Evolutionary conservation across 2,888 invertebrate genomes (phyloP), one percentile per base, ranked within the genome.

Genomic region (Drosophila basisetae): DNA sequence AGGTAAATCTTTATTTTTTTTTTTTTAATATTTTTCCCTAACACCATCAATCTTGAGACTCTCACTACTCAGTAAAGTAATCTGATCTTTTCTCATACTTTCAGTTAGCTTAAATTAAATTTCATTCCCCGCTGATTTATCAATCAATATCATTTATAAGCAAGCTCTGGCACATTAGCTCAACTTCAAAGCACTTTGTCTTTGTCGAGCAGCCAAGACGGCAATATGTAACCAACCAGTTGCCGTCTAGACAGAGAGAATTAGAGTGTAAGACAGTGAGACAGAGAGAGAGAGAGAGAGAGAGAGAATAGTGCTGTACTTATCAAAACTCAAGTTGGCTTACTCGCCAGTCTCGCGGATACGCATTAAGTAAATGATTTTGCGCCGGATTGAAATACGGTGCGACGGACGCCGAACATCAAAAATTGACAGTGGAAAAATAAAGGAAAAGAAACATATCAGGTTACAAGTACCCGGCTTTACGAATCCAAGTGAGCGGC

Each of bases 311-410:
- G 56, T 50, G 50, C 28, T 30, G 39, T 49, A 53, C 64, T 68
- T 78, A 78, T 63, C 82, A 69, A 73, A 53, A 55, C 70, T 58
- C 53, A 67, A 59, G 33, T 55, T 68, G 67, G 75, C 76, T 67
- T 78, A 70, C 16, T 28, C 39, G 55, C 52, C 64, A 56, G 63
- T 55, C 64, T 30, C 62, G 31, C 30, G 49, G 78, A 65, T 68
- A 68, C 65, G 78, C 85, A 85, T 85, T 85, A 85, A 88, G 86
- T 85, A 85, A 88, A 85, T 85, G 85, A 85, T 88, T 81, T 82
- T 83, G 67, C 47, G 66, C 53, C 58, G 81, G 76, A 70, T 73
- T 61, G 67, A 68, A 80, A 83, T 84, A 69, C 83, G 78, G 52
- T 55, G 78, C 81, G 85, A 76, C 82, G 70, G 80, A 70, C 65